Conservation (phyloP, 2,113 vertebrate species). For the Bombycilla garrulus region DNA sequence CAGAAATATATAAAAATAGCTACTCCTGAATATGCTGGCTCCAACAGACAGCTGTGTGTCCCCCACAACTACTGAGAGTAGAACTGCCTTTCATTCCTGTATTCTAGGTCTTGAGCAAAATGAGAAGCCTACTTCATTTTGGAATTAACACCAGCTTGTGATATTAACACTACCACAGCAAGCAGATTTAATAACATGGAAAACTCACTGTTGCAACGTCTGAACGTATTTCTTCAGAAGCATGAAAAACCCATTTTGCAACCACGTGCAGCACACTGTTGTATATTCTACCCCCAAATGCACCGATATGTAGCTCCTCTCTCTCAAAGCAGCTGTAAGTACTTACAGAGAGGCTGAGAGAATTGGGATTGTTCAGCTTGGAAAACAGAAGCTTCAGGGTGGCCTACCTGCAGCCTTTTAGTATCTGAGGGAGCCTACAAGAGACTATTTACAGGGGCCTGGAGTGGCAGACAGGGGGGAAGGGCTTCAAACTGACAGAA, state of each 20-base stretch:
- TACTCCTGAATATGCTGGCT: not conserved
- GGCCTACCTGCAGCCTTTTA: not conserved
- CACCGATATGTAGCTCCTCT: not conserved
- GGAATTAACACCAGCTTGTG: not conserved
- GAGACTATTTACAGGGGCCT: not conserved
- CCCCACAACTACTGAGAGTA: not conserved
- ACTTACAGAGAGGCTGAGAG: accelerated
- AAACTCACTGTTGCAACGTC: not conserved
- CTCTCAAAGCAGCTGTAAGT: not conserved
- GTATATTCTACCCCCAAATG: no score
- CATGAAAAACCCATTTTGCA: not conserved
- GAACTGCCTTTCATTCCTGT: not conserved
- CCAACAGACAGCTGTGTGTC: not conserved
- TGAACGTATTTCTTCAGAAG: not conserved
- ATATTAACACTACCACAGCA: not conserved
- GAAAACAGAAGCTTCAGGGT: no score
- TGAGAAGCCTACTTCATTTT: not conserved
- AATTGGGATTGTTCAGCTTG: not conserved
- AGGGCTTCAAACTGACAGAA: not conserved
- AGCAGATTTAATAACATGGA: not conserved
- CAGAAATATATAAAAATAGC: not conserved
- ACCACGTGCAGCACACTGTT: accelerated
- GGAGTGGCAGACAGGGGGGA: not conserved
- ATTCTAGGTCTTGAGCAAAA: not conserved
- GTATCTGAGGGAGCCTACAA: not conserved